A percentile compares a stretch with the other conserved stretches of the same genome.
Conservation (phyloP, 1,140 invertebrate genomes). For the Drosophila nasuta region DNA sequence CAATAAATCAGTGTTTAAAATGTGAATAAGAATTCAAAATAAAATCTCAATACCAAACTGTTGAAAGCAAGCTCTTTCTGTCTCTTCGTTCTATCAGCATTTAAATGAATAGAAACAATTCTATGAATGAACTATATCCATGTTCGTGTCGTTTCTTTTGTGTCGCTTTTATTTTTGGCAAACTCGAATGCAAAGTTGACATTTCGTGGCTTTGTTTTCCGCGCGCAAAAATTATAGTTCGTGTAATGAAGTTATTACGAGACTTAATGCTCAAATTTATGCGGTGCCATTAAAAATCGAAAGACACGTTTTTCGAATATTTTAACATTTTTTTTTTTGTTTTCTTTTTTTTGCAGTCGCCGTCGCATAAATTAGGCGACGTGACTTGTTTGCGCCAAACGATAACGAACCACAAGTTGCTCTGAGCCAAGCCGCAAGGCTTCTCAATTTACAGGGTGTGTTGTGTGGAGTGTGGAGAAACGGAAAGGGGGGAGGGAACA, state of each 20-base stretch:
- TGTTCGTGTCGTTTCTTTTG: conserved; percentile 23
- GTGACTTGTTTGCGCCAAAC: conserved; percentile 74
- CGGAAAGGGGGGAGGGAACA: not conserved
- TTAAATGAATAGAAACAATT: conserved; percentile 12
- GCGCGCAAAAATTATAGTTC: conserved; percentile 66
- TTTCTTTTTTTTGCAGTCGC: conserved; percentile 48
- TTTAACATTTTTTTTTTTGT: conserved; percentile 49
- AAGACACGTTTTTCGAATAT: conserved; percentile 82
- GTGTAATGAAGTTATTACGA: conserved; percentile 83
- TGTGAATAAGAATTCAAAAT: too few relatives aligned
- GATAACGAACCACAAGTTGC: conserved; percentile 63
- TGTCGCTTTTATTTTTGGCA: conserved; percentile 7
- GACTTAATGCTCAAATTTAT: conserved; percentile 82
- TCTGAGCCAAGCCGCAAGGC: not conserved
- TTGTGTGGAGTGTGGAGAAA: conserved; percentile 3
- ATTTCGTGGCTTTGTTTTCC: conserved; percentile 43
- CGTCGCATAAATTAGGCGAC: conserved; percentile 81
- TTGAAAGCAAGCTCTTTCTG: too few relatives aligned
- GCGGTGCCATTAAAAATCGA: conserved; percentile 80
- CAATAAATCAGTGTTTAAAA: too few relatives aligned
- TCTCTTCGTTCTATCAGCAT: not conserved
- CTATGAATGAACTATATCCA: conserved; percentile 1
- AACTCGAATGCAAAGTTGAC: conserved; percentile 33
- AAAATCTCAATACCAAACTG: too few relatives aligned
- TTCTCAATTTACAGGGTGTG: conserved; percentile 33